Conservation (phyloP, 2,113 vertebrate genomes). For the Aegypius monachus region DNA sequence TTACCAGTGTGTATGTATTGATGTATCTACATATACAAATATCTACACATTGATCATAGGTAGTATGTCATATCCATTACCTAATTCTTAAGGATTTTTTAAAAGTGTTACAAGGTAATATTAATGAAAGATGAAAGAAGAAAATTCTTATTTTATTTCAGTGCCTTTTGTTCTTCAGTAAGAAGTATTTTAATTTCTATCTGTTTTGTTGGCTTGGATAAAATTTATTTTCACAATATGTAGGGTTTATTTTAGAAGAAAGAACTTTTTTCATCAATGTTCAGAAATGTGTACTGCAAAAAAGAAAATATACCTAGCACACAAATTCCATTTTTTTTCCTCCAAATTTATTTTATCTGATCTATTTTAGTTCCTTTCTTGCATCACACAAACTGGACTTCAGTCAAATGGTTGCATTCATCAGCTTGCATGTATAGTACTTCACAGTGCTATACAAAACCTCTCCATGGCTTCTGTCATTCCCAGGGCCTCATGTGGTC, state of each 20-base stretch:
- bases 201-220: neutral
- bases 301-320: neutral
- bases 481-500: neutral
- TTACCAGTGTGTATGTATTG: neutral
- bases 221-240: neutral
- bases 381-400: neutral
- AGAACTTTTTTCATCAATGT: neutral
- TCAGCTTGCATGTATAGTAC: neutral
- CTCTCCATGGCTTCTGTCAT: neutral
- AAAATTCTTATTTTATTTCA: neutral
- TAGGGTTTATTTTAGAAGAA: neutral
- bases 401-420: neutral
- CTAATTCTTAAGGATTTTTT: neutral
- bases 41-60: neutral
- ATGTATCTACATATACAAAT: neutral
- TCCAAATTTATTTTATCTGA: neutral
- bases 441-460: neutral
- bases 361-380: neutral
- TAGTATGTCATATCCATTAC: neutral
- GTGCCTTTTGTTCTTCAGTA: neutral
- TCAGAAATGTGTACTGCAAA: neutral
- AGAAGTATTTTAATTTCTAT: neutral
- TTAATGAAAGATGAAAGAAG: neutral
- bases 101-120: neutral
- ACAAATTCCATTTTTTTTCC: neutral